Evolutionary conservation across 2,888 invertebrate genomes (phyloP).

Genomic region (Drosophila algonquin): DNA sequence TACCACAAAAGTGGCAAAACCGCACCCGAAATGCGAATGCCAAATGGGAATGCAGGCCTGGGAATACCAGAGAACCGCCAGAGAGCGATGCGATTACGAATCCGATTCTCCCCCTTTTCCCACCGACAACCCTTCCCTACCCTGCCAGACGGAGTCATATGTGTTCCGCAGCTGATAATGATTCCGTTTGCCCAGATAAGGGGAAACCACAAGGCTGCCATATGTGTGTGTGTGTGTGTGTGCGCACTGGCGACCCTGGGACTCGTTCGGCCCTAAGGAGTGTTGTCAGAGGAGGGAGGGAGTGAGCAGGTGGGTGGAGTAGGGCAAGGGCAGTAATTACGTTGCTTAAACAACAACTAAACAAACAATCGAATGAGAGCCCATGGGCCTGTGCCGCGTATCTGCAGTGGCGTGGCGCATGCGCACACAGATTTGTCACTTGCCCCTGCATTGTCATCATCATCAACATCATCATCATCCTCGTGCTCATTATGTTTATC

Average conservation of each 20-base stretch:
- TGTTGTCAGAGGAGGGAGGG: neutral
- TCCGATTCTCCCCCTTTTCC: neutral
- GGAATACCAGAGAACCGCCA: constrained; percentile 21
- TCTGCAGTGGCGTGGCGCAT: constrained; percentile 25
- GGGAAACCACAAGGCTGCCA: constrained; percentile 4
- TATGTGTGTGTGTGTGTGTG: neutral
- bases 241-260: neutral
- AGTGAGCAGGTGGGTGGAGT: neutral
- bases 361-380: neutral
- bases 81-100: constrained; percentile 8
- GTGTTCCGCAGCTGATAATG: constrained; percentile 39
- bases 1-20: constrained; percentile 25
- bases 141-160: constrained; percentile 1
- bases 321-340: constrained; percentile 3
- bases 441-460: neutral
- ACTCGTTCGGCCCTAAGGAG: neutral
- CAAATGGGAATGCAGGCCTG: constrained; percentile 11
- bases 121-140: neutral
- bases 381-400: constrained; percentile 17
- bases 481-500: constrained; percentile 37
- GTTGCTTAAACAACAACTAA: constrained; percentile 9
- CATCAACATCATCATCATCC: constrained; percentile 1
- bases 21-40: constrained; percentile 32
- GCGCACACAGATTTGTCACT: constrained; percentile 34
- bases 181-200: constrained; percentile 20